Evolutionary conservation across 2,888 invertebrate genomes (phyloP).

Genomic region (Melinopterus prodromus): DNA sequence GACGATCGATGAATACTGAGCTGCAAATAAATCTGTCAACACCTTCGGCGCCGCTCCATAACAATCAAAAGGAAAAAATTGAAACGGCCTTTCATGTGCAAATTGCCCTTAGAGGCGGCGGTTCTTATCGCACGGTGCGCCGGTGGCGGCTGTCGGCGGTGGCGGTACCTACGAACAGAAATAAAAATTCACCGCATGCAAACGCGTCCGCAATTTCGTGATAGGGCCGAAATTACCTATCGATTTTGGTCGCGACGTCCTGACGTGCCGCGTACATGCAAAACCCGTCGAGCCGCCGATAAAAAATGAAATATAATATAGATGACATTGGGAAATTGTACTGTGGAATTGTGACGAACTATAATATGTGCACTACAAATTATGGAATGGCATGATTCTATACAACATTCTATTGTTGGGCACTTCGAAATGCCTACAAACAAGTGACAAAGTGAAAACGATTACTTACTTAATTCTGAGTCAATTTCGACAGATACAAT

Average conservation of each 20-base stretch:
- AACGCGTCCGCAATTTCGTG: constrained; percentile 14
- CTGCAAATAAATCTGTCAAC: constrained; percentile 13
- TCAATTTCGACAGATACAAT: too few species aligned
- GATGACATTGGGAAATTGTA: too few species aligned
- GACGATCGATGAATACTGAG: constrained; percentile 8
- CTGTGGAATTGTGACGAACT: too few species aligned
- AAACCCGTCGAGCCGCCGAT: not conserved
- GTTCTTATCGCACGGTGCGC: not conserved
- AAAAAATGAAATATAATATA: too few species aligned
- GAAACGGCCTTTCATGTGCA: constrained; percentile 19
- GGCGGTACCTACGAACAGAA: not conserved
- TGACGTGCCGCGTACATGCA: not conserved
- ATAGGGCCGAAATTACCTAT: constrained; percentile 22
- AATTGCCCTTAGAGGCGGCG: constrained; percentile 8
- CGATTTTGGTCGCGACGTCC: constrained; percentile 33
- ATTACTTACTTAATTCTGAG: too few species aligned
- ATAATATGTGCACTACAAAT: too few species aligned
- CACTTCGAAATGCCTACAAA: too few species aligned
- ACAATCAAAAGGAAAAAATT: constrained; percentile 13
- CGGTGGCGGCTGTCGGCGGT: not conserved
- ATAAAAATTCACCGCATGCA: constrained; percentile 16
- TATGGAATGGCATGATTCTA: too few species aligned
- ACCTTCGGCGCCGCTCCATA: not conserved
- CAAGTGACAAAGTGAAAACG: too few species aligned
- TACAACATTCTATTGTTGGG: too few species aligned